Evolutionary conservation across 2,797 vertebrate genomes (phyloP), one percentile per base, ranked within the genome.

Genomic region (Muscicapa striata): DNA sequence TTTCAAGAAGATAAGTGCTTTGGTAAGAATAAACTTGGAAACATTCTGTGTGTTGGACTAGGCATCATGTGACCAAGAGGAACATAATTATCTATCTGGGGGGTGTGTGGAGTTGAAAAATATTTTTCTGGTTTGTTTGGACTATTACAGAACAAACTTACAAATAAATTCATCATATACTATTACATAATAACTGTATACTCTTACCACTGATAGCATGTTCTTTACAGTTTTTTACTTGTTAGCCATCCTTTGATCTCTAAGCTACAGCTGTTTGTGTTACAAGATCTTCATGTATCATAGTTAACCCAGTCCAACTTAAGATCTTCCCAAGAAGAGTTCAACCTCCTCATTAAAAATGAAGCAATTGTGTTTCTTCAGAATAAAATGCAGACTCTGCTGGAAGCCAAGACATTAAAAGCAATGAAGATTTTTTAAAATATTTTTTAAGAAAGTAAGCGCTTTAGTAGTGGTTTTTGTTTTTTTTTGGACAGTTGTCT

Each of bases 11-110:
- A 13, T 15, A 67, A 63, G 6, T 29, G 32, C 59, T 40, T 63
- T 20, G 13, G 16, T 23, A 63, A 70, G 29, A 92, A 90, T 55
- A 70, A 93, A 77, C 23, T 80, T n/a, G 49, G 61, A 85, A 89
- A 43, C 20, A 62, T 17, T 68, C 46, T 45, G 23, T 38, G n/a
- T 30, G 5, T 41, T 64, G 34, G 30, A 40, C 27, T 40, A 66
- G 22, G 24, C 58, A 76, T 62, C 18, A 30, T 20, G 20, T 26
- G 15, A 62, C 13, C 43, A 22, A 34, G 0, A 11, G 34, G 26
- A 72, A 40, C 22, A 61, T 45, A 55, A 58, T 19, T 86, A 11
- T 22, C 22, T 32, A 9, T 41, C 10, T 17, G 2, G 13, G 3
- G 13, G 3, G 0, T 13, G 7, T 12, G 16, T 0, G 1, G 10